These are phyloP conservation scores for Mellilla xanthometata DNA, from an alignment of 2,888 invertebrate species.

Conservation along the genomic window DNA sequence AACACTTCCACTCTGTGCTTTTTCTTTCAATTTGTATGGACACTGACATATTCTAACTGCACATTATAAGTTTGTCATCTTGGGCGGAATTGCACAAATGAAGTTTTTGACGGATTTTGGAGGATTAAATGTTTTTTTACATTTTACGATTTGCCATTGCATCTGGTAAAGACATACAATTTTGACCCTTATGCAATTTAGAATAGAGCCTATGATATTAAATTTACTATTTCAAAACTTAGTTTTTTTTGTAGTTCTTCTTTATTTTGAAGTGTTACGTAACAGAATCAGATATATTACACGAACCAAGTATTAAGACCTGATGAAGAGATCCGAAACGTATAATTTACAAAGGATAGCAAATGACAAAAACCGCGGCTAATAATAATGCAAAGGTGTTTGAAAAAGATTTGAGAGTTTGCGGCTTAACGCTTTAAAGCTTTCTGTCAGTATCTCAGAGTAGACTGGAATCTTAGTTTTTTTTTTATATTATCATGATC, in stretches of 20 bases:
- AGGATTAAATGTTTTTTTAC: too few relatives aligned
- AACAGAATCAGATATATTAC: conserved; percentile 9
- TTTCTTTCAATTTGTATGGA: not conserved
- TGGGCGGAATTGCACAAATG: conserved; percentile 22
- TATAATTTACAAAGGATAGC: conserved; percentile 26
- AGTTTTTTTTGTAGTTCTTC: not conserved
- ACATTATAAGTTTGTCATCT: conserved; percentile 10
- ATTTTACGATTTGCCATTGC: too few relatives aligned
- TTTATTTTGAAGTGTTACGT: conserved; percentile 14
- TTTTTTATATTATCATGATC: too few relatives aligned
- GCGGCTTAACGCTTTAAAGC: not conserved
- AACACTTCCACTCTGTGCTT: not conserved
- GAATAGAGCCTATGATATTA: not conserved
- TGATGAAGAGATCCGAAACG: conserved; percentile 10
- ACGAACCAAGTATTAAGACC: conserved; percentile 20
- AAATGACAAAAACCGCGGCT: conserved; percentile 18
- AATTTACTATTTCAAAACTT: too few relatives aligned
- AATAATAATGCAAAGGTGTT: conserved; percentile 1
- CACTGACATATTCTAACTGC: not conserved
- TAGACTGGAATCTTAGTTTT: too few relatives aligned
- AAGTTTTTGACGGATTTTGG: conserved; percentile 8
- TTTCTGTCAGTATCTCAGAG: too few relatives aligned
- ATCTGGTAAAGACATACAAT: too few relatives aligned
- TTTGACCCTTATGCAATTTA: not conserved
- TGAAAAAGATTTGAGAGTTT: not conserved